Base-by-base conservation (phyloP, 2,888 invertebrate genomes). In the Dioctria rufipes region DNA sequence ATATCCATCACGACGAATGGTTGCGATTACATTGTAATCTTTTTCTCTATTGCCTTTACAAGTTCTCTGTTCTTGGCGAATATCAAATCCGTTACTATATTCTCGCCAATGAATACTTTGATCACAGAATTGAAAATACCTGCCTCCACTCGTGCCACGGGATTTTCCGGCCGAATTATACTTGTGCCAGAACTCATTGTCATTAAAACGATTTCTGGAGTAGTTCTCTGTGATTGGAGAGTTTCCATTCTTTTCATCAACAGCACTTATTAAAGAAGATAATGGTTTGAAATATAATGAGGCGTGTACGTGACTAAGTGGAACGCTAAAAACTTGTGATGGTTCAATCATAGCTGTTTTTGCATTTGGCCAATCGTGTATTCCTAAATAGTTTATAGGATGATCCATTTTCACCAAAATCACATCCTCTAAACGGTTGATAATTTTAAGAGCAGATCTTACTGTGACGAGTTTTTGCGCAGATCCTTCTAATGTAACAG, bases 381-480 rank as follows among this genome's bases (percentile, higher is more conserved):
- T 80, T 5, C 82, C 84, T 46, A 84, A 77, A 78, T 84, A 81
- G 42, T 82, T 82, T 46, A 75, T 65, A 6, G 80, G 75, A 81
- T 85, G 83, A 82, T 94, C 93, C 86, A 96, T 90, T 86, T 93
- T 94, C 0, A 96, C 87, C 84, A 94, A 93, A 9, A 97, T 91
- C 0, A 92, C 88, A 84, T 94, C 93, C 77, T 93, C 92, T 84
- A 97, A 89, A 84, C 91, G 91, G 89, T 98, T 98, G 78, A 92
- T 89, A 3, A 98, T 90, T 84, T 94, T 92, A 83, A 99, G 90
- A 43, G 98, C 96, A 6, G 98, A 98, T 82, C 98, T 93, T 13
- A 99, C 94, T 6, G 96, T 95, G 78, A 98, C 95, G 84, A 98
- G 90, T 89, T 99, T 99, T 85, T 96, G 93, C 0, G 98, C 98